Percentiles rank a stretch among this genome's conserved stretches.
phyloP scores from a whole-genome alignment of 2,113 vertebrate genomes.

The Thamnaconus septentrionalis region DNA sequence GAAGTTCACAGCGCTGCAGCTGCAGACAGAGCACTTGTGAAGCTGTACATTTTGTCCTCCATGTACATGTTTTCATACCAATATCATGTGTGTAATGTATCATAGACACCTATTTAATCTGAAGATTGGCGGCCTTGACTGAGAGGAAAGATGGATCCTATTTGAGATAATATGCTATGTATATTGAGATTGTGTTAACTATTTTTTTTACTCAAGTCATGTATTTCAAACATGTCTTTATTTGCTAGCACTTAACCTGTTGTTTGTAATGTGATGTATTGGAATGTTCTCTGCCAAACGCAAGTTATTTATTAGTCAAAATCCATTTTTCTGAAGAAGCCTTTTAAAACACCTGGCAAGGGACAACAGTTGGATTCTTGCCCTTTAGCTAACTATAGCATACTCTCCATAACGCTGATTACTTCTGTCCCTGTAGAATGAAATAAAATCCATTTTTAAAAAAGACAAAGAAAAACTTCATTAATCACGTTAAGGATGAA shows the following conservation, averaged over 20 bases:
- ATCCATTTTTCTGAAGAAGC: conserved; percentile 9
- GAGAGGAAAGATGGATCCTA: conserved; percentile 41
- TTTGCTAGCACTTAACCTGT: conserved; percentile 48
- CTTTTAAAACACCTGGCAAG: no score
- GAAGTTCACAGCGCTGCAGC: conserved; percentile 16
- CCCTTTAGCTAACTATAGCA: no score
- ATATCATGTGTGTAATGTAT: conserved; percentile 45
- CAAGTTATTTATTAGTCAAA: conserved; percentile 66
- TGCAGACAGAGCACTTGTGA: conserved; percentile 27
- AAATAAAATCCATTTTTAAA: no score
- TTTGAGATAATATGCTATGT: conserved; percentile 57
- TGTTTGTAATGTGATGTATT: conserved; percentile 35
- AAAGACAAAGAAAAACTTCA: conserved; percentile 3
- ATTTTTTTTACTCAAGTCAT: conserved; percentile 59
- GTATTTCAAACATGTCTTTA: conserved; percentile 44
- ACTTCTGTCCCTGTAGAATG: no score
- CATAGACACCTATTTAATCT: conserved; percentile 49
- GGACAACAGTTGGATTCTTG: no score
- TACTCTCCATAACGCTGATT: no score
- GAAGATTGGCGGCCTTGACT: conserved; percentile 39
- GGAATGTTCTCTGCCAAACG: conserved; percentile 23
- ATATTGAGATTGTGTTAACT: conserved; percentile 56
- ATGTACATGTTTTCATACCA: conserved; percentile 29
- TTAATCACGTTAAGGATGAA: conserved; percentile 53
- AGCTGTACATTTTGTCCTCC: conserved; percentile 43